Base-by-base conservation (phyloP, 1,140 invertebrate species). In the Drosophila bocki region DNA sequence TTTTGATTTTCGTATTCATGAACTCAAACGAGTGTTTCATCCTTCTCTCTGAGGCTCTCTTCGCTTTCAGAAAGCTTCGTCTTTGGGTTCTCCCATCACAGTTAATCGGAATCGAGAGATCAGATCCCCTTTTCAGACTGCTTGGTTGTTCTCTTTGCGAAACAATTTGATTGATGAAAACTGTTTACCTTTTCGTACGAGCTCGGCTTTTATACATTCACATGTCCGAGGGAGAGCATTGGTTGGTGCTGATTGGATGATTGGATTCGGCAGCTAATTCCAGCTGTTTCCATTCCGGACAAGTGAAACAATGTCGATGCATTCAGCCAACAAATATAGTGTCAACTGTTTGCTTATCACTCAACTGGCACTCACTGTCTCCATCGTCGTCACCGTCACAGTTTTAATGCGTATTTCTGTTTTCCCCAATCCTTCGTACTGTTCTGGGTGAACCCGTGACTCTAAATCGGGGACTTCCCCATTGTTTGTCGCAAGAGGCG, bases 291-390 rank as follows among this genome's bases (percentile, higher is more conserved):
- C 12, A 8, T 11, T 3, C 54, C 22, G 35, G 19, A 26, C 32
- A 15, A 60, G 19, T 75, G 50, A 37, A 75, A 75, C 50, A 75
- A 48, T 56, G 42, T 63, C 48, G 37, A 26, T 61, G 8, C 69
- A 62, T 74, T 74, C 33, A 62, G 29, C 5, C 47, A 61, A 41
- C 7, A 70, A 71, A 56, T 29, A 33, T 41, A 45, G 17, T 47
- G 58, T 57, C 39, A 60, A 72, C 68, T 72, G 70, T 72, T 74
- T 74, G 68, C 76, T 74, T 80, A 80, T 76, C 78, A 71, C 54
- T 75, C 48, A 76, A 61, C 64, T 69, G 51, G 62, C 39, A 58
- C 48, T 61, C 15, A 29, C 15, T 44, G 42, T 22, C 63, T 39
- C 33, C 29, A 22, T 39, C 29, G 11, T n/a, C n/a, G 11, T 42